Conservation (phyloP, 2,113 vertebrate genomes). For the Microcebus griseorufus region DNA sequence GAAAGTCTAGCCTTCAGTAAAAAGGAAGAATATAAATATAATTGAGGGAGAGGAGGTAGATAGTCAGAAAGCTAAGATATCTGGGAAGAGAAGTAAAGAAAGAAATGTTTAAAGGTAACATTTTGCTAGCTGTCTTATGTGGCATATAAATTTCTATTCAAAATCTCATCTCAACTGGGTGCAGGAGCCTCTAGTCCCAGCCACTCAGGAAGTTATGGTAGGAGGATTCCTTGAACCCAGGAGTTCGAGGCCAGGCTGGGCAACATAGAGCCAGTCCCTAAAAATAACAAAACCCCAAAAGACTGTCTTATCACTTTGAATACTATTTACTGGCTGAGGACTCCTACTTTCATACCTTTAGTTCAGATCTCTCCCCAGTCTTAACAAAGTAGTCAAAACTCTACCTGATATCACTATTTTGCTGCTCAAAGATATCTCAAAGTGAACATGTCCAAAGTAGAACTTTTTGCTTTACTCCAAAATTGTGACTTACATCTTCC, state of each 20-base stretch:
- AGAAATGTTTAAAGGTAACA: constrained; percentile 11
- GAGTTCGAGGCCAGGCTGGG: too few relatives aligned
- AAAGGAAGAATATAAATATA: not conserved
- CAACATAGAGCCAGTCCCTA: too few relatives aligned
- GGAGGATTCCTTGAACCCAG: too few relatives aligned
- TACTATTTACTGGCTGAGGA: not conserved
- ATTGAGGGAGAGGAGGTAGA: not conserved
- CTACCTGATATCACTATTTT: not conserved
- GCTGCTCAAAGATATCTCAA: not conserved
- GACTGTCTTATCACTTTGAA: not conserved
- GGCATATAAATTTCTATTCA: not conserved
- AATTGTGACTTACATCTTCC: not conserved
- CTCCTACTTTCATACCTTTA: not conserved
- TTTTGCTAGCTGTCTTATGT: not conserved
- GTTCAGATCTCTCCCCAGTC: not conserved
- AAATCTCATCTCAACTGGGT: not conserved
- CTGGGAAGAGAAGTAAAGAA: constrained; percentile 23
- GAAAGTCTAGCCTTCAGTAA: not conserved
- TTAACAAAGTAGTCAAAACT: not conserved
- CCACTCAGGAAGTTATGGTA: too few relatives aligned
- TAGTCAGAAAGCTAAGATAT: not conserved
- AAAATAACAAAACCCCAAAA: not conserved
- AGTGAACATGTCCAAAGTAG: not conserved
- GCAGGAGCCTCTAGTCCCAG: too few relatives aligned
- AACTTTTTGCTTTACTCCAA: not conserved